phyloP scores from a whole-genome alignment of 1,140 invertebrate species.

The Nasonia vitripennis region DNA sequence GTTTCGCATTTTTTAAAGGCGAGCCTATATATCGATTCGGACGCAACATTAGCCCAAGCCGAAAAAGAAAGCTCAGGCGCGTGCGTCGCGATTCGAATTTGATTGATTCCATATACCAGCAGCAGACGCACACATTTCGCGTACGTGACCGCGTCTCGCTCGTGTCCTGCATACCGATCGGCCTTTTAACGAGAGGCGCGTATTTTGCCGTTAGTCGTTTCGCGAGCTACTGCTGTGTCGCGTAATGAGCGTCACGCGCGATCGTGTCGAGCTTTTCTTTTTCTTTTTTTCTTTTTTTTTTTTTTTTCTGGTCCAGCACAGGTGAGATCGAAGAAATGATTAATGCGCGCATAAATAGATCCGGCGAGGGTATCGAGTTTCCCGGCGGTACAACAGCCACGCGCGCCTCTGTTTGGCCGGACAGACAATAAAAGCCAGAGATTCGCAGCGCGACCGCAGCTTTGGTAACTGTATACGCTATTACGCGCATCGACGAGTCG shows the following conservation, averaged over 20 bases:
- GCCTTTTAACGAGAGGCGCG: conserved; percentile 61
- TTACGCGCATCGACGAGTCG: conserved; percentile 25
- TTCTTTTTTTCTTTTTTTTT: too few relatives aligned
- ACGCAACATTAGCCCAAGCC: neutral
- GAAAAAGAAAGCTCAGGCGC: neutral
- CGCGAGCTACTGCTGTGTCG: neutral
- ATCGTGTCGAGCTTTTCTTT: too few relatives aligned
- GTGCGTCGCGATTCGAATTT: conserved; percentile 65
- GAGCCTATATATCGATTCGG: neutral
- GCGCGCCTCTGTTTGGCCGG: neutral
- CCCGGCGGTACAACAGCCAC: too few relatives aligned
- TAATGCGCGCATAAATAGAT: too few relatives aligned
- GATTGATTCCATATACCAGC: conserved; percentile 66
- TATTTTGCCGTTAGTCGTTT: conserved; percentile 49
- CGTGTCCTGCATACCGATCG: conserved; percentile 68
- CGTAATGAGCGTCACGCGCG: neutral
- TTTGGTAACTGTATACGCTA: neutral
- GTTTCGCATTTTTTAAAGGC: neutral
- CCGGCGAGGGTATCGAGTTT: too few relatives aligned
- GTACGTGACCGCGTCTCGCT: conserved; percentile 11
- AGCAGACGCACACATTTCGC: conserved; percentile 60
- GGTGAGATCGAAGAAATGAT: too few relatives aligned
- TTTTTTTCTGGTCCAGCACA: too few relatives aligned
- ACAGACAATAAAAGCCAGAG: conserved; percentile 27
- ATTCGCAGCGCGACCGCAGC: neutral